Percentiles rank a stretch among this genome's conserved stretches.
Conservation (phyloP, 2,113 vertebrate species). For the Coryphaenoides rupestris region DNA sequence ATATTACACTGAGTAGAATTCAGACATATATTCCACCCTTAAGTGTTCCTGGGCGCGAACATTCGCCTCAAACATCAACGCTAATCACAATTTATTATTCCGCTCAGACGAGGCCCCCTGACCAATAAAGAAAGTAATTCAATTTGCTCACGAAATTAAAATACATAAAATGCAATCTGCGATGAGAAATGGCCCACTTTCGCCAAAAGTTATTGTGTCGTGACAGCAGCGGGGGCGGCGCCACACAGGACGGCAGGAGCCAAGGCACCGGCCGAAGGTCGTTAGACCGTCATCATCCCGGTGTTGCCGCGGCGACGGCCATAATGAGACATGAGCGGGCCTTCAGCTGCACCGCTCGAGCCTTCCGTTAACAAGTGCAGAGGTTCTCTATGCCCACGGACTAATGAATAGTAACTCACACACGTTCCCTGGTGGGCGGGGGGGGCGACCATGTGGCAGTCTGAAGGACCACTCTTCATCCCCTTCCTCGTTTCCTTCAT, state of each 20-base stretch:
- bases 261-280: neutral
- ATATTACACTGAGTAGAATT: constrained; percentile 7
- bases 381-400: too few relatives aligned
- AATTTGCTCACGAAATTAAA: constrained; percentile 42
- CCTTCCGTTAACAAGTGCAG: too few relatives aligned
- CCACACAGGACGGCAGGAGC: constrained; percentile 15
- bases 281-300: constrained; percentile 27
- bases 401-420: too few relatives aligned
- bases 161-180: constrained; percentile 39
- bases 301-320: constrained; percentile 25
- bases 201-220: constrained; percentile 43
- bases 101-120: constrained; percentile 16
- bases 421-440: too few relatives aligned
- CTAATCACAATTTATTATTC: constrained; percentile 48
- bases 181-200: constrained; percentile 44
- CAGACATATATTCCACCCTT: constrained; percentile 4
- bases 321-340: constrained; percentile 17
- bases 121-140: constrained; percentile 44
- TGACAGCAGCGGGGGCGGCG: constrained; percentile 15
- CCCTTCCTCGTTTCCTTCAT: too few relatives aligned
- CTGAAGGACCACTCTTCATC: too few relatives aligned
- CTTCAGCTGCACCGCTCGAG: constrained; percentile 13
- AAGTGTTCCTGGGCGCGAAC: constrained; percentile 6
- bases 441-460: too few relatives aligned
- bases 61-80: constrained; percentile 23